These are phyloP conservation scores for Calyptommatus sinebrachiatus DNA, from an alignment of 2,113 vertebrate genomes.

Conservation along the genomic window DNA sequence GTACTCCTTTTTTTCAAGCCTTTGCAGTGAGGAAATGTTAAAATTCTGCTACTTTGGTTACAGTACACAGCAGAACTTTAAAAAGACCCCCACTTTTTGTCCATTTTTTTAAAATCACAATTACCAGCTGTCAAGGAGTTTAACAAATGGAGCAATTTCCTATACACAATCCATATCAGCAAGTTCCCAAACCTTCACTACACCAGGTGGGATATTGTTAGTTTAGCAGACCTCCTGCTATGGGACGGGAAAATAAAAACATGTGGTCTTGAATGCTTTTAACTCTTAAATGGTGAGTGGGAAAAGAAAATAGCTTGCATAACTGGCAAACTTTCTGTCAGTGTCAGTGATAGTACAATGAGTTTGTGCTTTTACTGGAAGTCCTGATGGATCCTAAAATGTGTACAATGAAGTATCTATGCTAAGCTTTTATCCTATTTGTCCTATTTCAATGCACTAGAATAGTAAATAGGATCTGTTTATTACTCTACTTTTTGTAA, in stretches of 20 bases:
- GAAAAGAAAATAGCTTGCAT: background rate
- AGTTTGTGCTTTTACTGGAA: background rate
- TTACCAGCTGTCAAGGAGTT: constrained; percentile 36
- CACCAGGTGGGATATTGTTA: constrained; percentile 20
- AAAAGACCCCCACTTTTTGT: background rate
- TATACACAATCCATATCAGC: constrained; percentile 21
- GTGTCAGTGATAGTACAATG: background rate
- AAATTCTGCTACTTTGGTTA: constrained; percentile 35
- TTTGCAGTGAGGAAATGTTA: constrained; percentile 36
- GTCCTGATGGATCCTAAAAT: background rate
- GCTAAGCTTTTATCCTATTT: no score
- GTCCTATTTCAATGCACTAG: background rate
- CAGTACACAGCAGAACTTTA: constrained; percentile 7
- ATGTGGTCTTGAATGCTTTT: background rate
- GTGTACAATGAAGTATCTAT: background rate
- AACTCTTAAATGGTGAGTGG: background rate
- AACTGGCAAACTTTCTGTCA: background rate
- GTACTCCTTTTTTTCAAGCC: background rate
- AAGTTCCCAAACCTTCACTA: constrained; percentile 36
- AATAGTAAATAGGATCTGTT: background rate
- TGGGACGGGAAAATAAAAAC: background rate
- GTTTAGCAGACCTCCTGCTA: constrained; percentile 25
- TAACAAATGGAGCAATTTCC: constrained; percentile 46
- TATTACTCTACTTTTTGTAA: background rate
- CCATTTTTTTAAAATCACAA: constrained; percentile 36